Conservation (phyloP, 2,113 vertebrate genomes). For the Hemiscyllium ocellatum region DNA sequence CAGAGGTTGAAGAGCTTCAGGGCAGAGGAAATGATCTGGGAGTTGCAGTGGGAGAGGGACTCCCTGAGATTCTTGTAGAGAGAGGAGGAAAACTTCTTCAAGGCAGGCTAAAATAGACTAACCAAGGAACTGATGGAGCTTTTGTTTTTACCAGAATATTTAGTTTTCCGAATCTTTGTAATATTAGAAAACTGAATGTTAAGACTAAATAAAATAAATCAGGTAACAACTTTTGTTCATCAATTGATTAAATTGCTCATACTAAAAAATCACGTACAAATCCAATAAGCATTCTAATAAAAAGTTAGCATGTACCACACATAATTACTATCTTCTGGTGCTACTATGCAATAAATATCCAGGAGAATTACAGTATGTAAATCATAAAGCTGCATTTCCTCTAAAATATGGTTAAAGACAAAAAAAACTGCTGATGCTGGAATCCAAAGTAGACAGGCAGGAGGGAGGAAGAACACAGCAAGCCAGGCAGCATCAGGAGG, state of each 20-base stretch:
- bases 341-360: not conserved
- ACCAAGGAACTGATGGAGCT: not conserved
- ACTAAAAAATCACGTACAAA: not conserved
- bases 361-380: not conserved
- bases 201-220: not conserved
- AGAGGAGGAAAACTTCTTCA: no score
- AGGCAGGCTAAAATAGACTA: not conserved
- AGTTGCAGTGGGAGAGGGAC: no score
- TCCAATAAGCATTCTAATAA: not conserved
- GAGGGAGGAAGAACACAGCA: no score
- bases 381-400: not conserved
- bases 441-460: no score
- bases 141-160: not conserved
- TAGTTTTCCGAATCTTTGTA: not conserved
- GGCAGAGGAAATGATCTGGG: no score
- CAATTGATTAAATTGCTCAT: not conserved
- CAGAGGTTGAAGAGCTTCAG: no score
- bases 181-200: not conserved
- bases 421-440: no score
- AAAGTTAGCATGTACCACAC: not conserved
- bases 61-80: no score
- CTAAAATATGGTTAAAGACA: no score
- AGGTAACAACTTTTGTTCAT: not conserved
- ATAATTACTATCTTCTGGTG: not conserved
- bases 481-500: no score